Base-by-base conservation (phyloP, 1,140 invertebrate genomes). In the Zophobas atratus region DNA sequence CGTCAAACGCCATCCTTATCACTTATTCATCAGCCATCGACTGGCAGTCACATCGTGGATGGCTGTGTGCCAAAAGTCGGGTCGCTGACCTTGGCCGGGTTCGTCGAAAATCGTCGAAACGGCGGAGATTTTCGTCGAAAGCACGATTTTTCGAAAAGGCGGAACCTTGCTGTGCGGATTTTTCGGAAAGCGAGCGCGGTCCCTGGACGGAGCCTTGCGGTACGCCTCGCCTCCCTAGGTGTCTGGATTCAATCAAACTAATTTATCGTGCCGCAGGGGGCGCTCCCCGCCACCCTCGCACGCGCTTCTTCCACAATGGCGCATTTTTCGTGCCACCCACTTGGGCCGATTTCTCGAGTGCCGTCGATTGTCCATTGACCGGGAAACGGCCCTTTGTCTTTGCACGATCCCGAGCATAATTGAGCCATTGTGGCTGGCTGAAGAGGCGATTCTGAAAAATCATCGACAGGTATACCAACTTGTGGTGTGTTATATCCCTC, bases 241-340 rank as follows among this genome's bases (percentile, higher is more conserved):
- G 71, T 73, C 71, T 56, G 71, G 20, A 73, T 73, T 73, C 71
- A 73, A 73, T 73, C 71, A 73, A 73, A 73, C 49, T 56, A 73
- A 73, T 73, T 73, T 73, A 73, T 73, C 71, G 71, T 73, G 55
- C 49, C 49, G 41, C 71, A 55, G 71, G 71, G 71, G 71, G 71
- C 39, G 32, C 20, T 33, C 34, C 46, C 71, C 5, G 6, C 48
- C 71, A 41, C 71, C 71, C 71, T 73, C 71, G 71, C 71, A 51
- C 70, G 41, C 20, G 70, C 43, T 39, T 20, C 20, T 20, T 72
- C 70, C 51, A 53, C 70, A 51, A 72, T 51, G 51, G 34, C 8
- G 60, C 60, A 67, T 67, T 67, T 67, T 67, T 67, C 32, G 41
- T 73, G 55, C 71, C 71, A 73, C 71, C 71, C 51, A 73, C 71